Percentiles rank a stretch among this genome's conserved stretches.
Conservation (phyloP, 2,888 invertebrate species). For the Xanthia togata region DNA sequence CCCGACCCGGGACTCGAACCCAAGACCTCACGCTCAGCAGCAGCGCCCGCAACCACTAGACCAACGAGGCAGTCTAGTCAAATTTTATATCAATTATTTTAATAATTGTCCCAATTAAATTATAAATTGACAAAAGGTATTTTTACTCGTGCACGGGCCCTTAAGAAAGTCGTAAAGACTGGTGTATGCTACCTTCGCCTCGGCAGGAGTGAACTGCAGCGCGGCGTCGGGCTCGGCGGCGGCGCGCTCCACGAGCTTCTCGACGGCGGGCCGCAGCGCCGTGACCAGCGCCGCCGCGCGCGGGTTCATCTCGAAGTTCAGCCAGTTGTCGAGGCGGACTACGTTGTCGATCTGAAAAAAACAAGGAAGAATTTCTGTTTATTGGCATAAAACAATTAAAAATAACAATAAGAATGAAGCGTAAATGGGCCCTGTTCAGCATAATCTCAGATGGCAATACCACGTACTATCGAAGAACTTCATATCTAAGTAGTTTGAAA, state of each 20-base stretch:
- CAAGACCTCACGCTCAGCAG: too few species aligned
- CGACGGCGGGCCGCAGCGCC: constrained; percentile 96
- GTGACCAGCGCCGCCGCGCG: constrained; percentile 94
- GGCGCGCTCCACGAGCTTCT: constrained; percentile 95
- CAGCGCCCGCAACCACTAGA: too few species aligned
- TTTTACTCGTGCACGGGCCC: neutral
- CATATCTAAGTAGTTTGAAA: too few species aligned
- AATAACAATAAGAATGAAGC: neutral
- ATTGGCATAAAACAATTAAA: neutral
- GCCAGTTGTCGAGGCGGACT: constrained; percentile 97
- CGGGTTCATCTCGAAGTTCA: constrained; percentile 96
- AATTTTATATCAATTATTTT: too few species aligned
- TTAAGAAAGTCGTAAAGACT: neutral
- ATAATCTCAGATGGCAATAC: neutral
- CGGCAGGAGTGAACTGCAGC: constrained; percentile 91
- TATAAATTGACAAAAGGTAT: too few species aligned
- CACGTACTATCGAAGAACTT: too few species aligned
- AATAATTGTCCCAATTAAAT: too few species aligned
- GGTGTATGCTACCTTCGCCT: constrained; percentile 90
- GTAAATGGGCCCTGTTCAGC: neutral
- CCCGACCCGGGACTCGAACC: too few species aligned
- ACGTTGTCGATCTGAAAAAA: constrained; percentile 91
- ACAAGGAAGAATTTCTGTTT: neutral
- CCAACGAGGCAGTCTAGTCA: too few species aligned
- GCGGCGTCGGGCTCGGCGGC: constrained; percentile 95